Evolutionary conservation across 2,888 invertebrate genomes (phyloP).

Genomic region (Synanthedon formicaeformis): DNA sequence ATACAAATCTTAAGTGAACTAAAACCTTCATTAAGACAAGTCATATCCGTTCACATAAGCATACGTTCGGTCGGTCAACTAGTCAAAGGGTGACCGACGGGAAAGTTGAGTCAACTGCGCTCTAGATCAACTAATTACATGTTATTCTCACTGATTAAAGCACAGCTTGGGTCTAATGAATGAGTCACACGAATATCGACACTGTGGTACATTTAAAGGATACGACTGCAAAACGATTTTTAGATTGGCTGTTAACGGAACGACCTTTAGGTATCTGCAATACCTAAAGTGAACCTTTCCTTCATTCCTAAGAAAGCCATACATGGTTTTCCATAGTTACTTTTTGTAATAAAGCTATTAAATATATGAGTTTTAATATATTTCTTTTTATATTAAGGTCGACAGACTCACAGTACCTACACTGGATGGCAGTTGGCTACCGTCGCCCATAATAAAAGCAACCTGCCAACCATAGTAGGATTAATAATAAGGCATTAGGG

Average conservation of each 20-base stretch:
- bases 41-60: slow-evolving; percentile 5
- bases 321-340: no score
- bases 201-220: slow-evolving; percentile 9
- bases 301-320: no score
- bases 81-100: slow-evolving; percentile 42
- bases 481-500: no score
- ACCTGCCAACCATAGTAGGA: no score
- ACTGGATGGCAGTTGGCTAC: no score
- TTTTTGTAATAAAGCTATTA: no score
- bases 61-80: slow-evolving; percentile 21
- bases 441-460: no score
- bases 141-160: slow-evolving; percentile 67
- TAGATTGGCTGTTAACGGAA: not conserved
- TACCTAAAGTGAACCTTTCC: no score
- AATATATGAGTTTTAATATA: no score
- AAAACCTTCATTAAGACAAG: not conserved
- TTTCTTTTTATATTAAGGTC: no score
- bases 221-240: slow-evolving; percentile 7
- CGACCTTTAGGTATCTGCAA: no score
- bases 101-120: slow-evolving; percentile 31
- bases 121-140: slow-evolving; percentile 59
- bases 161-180: slow-evolving; percentile 69
- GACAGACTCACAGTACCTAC: no score
- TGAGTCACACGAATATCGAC: slow-evolving; percentile 47
- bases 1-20: not conserved